A percentile compares a stretch with the other conserved stretches of the same genome.
Evolutionary conservation across 2,113 vertebrate species (phyloP).

Genomic region (Andinoacara biseriatus): DNA sequence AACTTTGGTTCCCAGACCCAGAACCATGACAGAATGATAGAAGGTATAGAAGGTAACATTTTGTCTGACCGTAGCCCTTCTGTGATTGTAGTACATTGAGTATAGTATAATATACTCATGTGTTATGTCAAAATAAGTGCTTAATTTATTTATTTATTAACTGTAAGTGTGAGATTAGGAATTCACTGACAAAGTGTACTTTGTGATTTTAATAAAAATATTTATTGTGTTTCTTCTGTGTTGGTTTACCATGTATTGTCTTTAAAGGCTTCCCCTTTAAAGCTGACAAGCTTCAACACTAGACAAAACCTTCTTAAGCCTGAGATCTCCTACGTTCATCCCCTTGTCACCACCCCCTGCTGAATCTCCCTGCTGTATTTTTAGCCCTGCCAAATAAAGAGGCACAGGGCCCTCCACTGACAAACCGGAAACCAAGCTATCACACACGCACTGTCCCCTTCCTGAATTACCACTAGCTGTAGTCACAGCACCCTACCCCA

Average conservation of each 20-base stretch:
- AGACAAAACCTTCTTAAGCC: slow-evolving; percentile 6
- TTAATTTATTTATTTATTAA: too few relatives aligned
- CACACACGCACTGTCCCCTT: neutral
- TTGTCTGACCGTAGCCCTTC: neutral
- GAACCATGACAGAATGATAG: too few relatives aligned
- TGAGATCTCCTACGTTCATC: slow-evolving; percentile 4
- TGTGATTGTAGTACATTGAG: neutral
- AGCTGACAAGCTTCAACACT: neutral
- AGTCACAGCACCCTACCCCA: neutral
- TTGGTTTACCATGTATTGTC: neutral
- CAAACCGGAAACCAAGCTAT: slow-evolving; percentile 23
- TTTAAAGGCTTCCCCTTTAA: slow-evolving; percentile 30
- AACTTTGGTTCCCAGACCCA: too few relatives aligned
- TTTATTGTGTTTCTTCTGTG: too few relatives aligned
- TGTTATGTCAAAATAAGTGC: too few relatives aligned
- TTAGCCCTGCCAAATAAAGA: slow-evolving; percentile 84
- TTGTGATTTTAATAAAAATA: too few relatives aligned
- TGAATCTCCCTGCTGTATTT: slow-evolving; percentile 79
- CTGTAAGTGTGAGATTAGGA: too few relatives aligned
- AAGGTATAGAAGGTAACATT: neutral
- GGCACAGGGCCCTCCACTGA: slow-evolving; percentile 70
- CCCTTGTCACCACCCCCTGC: neutral
- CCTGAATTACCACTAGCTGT: slow-evolving; percentile 19
- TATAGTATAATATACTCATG: too few relatives aligned
- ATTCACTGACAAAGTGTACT: too few relatives aligned